A percentile compares a stretch with the other conserved stretches of the same genome.
Conservation (phyloP, 2,888 invertebrate genomes). For the Ormyrus thymus region DNA sequence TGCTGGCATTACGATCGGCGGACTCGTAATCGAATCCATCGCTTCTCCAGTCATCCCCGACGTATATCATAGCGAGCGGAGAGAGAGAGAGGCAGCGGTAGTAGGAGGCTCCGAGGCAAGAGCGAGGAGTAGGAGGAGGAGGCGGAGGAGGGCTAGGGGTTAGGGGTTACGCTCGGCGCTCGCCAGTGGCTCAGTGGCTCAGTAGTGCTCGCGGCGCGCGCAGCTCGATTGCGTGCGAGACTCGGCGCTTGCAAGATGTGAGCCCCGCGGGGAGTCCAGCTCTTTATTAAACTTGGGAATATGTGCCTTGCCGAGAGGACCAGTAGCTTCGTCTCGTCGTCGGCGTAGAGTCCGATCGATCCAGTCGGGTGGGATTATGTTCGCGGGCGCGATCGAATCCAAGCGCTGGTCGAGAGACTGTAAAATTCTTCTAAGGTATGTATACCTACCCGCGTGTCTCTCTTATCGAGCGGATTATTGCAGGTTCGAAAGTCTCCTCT, state of each 20-base stretch:
- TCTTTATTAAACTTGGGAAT: neutral
- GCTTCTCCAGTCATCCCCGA: too few relatives aligned
- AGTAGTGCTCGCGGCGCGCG: neutral
- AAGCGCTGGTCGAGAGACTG: conserved; percentile 78
- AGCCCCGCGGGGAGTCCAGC: neutral
- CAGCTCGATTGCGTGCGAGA: neutral
- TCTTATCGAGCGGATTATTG: neutral
- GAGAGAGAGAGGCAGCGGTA: too few relatives aligned
- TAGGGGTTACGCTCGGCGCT: too few relatives aligned
- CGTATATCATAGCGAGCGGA: too few relatives aligned
- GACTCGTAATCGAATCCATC: too few relatives aligned
- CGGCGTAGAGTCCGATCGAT: too few relatives aligned
- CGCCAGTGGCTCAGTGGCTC: conserved; percentile 5
- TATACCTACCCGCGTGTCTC: neutral
- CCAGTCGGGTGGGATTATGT: conserved; percentile 73
- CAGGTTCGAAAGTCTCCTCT: too few relatives aligned
- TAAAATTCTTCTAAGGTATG: conserved; percentile 71
- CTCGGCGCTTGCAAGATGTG: neutral
- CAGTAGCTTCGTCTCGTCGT: neutral
- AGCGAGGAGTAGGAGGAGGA: neutral
- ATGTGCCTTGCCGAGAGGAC: conserved; percentile 39
- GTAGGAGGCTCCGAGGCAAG: neutral
- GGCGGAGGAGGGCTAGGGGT: neutral
- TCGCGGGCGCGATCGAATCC: conserved; percentile 79
- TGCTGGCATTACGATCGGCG: too few relatives aligned